Evolutionary conservation across 2,113 vertebrate genomes (phyloP).

Genomic region (Ia io): DNA sequence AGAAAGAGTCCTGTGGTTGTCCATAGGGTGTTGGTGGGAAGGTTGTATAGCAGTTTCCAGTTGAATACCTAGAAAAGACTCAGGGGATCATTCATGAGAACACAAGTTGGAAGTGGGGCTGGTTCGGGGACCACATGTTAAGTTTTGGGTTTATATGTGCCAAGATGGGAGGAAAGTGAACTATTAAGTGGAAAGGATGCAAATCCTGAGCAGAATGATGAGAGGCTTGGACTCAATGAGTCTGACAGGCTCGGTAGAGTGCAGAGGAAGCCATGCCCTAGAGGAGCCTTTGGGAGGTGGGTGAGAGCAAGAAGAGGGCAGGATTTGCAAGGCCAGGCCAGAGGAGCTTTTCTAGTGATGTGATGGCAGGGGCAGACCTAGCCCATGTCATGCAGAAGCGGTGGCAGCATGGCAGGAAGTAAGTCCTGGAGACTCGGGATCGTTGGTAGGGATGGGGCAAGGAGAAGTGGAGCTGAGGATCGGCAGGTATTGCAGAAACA

Average conservation of each 20-base stretch:
- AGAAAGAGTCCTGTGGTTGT: background rate
- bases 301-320: background rate
- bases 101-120: background rate
- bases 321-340: background rate
- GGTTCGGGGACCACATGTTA: background rate
- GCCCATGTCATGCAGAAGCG: rapidly evolving
- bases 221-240: too few relatives aligned
- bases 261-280: rapidly evolving
- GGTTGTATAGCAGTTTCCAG: background rate
- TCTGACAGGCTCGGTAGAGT: background rate
- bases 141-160: background rate
- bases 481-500: too few relatives aligned
- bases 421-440: background rate
- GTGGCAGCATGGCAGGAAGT: background rate
- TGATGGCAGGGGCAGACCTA: background rate
- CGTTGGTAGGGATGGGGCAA: rapidly evolving
- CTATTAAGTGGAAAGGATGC: background rate
- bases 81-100: background rate
- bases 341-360: background rate
- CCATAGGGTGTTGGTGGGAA: background rate
- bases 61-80: background rate
- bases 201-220: background rate
- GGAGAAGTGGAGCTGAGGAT: background rate
- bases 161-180: background rate
- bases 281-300: background rate